Conservation (phyloP, 2,797 vertebrate species). For the Prionace glauca region DNA sequence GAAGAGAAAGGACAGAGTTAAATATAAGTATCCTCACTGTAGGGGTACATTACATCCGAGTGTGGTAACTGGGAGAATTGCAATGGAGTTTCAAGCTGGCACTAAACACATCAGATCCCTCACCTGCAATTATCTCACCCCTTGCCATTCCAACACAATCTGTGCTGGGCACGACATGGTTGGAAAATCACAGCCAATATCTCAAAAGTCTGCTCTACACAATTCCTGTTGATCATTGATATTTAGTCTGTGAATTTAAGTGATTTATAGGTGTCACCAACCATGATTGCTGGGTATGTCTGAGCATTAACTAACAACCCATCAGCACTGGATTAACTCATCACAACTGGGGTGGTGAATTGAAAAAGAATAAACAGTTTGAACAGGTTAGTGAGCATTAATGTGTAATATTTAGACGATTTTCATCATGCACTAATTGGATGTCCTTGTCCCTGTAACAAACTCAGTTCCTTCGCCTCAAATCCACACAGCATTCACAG, state of each 20-base stretch:
- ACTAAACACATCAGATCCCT: too few species aligned
- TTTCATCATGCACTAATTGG: neutral
- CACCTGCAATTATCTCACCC: too few species aligned
- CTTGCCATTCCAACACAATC: too few species aligned
- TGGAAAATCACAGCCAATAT: too few species aligned
- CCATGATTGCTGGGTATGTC: neutral
- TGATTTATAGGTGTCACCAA: neutral
- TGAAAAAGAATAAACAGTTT: neutral
- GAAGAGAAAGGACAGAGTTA: neutral
- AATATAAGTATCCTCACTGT: neutral
- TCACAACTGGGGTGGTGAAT: neutral
- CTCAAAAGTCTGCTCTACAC: neutral
- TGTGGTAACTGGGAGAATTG: too few species aligned
- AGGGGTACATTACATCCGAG: too few species aligned
- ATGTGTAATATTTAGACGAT: neutral
- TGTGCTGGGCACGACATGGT: too few species aligned
- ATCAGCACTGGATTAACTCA: neutral
- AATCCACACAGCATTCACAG: neutral
- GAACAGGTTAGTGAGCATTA: neutral
- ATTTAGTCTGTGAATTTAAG: neutral
- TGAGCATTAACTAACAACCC: neutral
- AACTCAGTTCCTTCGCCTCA: neutral
- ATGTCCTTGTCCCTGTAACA: neutral
- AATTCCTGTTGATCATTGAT: neutral
- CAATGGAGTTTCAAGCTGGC: too few species aligned